Base-by-base conservation (phyloP, 2,888 invertebrate genomes). In the Mermis nigrescens region DNA sequence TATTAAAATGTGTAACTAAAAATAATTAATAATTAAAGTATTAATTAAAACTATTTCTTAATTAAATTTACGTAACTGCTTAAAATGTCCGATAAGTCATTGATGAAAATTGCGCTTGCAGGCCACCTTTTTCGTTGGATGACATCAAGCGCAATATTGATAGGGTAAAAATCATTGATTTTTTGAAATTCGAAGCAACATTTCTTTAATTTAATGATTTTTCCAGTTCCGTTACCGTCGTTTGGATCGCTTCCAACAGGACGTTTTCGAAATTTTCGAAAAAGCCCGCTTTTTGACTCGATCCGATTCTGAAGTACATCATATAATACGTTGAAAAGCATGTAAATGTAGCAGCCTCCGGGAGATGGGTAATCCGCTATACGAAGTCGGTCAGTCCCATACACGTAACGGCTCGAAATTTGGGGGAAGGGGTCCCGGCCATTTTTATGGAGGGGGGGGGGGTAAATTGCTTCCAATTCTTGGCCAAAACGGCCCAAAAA, bases 221-320 rank as follows among this genome's bases (percentile, higher is more conserved):
- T 53, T 62, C 32, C 29, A 63, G 72, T 88, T 89, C 0, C 80
- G 88, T 2, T 98, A 98, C 75, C 84, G 86, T 67, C 80, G 98
- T 3, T 77, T 98, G 63, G 95, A 98, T 73, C 80, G 83, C 59
- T 95, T 95, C 76, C 95, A 95, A 77, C 90, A 90, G 68, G 95
- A 98, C 71, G 82, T 95, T 71, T 95, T 98, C 72, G 81, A 84
- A 38, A 87, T 94, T 63, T 82, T 95, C 71, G 90, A 92, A 68
- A 76, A 78, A 62, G 91, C 91, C 0, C 81, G 95, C 1, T 82
- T 82, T 61, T 77, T 90, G 0, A 86, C 90, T 0, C 81, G 90
- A 19, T 85, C 87, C 0, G 92, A 94, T 76, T 92, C 94, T 1
- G 72, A 74, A 70, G 75, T 63, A 27, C 4, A n/a, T 22, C 4